Evolutionary conservation across 2,888 invertebrate genomes (phyloP).

Genomic region (Drosophila koepferae): DNA sequence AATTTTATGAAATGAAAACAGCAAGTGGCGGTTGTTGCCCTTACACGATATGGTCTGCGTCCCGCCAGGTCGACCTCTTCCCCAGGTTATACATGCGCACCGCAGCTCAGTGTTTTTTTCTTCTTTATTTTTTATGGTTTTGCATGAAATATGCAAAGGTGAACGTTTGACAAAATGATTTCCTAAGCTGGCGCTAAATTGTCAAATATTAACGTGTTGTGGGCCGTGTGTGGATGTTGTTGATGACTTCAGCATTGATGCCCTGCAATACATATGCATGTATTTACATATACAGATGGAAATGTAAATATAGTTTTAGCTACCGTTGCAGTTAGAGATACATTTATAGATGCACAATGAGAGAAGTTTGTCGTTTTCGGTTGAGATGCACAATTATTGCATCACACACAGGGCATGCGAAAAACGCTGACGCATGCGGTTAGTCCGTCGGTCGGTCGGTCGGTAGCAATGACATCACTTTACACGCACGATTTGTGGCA

Average conservation of each 20-base stretch:
- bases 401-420: constrained; percentile 58
- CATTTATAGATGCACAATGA: constrained; percentile 24
- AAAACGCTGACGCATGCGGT: constrained; percentile 74
- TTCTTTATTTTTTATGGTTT: constrained; percentile 40
- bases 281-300: background rate
- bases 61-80: background rate
- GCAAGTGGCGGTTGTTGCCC: constrained; percentile 57
- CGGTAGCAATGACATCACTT: constrained; percentile 75
- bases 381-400: constrained; percentile 59
- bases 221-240: background rate
- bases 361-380: constrained; percentile 4
- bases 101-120: constrained; percentile 19
- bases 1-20: constrained; percentile 76
- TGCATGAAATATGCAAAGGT: constrained; percentile 66
- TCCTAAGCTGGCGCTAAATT: constrained; percentile 66
- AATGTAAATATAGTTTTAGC: constrained; percentile 10
- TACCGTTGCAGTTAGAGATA: background rate
- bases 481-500: constrained; percentile 81
- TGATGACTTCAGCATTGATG: constrained; percentile 31
- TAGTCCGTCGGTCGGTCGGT: constrained; percentile 2
- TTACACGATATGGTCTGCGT: background rate
- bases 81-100: constrained; percentile 6
- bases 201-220: constrained; percentile 59
- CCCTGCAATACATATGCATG: constrained; percentile 13
- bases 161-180: constrained; percentile 61